Base-by-base conservation (phyloP, 2,888 invertebrate species). In the Eurois occulta region DNA sequence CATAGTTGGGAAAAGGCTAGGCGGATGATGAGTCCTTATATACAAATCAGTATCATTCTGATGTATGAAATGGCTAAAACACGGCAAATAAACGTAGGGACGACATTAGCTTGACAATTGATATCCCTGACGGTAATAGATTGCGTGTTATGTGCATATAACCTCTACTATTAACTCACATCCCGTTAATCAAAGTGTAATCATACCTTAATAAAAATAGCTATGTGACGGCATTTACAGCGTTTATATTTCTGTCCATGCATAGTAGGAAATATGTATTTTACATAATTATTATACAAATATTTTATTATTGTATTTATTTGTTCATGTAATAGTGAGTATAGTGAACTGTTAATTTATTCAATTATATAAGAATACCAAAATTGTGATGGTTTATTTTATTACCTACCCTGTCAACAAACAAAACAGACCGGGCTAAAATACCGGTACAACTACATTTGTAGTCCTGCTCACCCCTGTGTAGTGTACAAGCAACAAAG, bases 281-380 rank as follows among this genome's bases (percentile, higher is more conserved):
- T 84, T 79, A 79, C 67, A 72, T 83, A 71, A 68, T 66, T 76
- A 80, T 74, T 81, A 72, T 64, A 84, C 72, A 88, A 75, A 87
- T 87, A 81, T 80, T 81, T 81, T 87, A 86, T 81, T 83, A 84
- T 72, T 83, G 68, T 87, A 88, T 87, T 87, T 87, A 88, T 88
- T 87, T 58, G 74, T 84, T 86, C 78, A 77, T 85, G 78, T 86
- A 80, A 75, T 86, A 85, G 80, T 83, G 64, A 81, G 77, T 86
- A 79, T 84, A 86, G 80, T 70, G 76, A 89, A 85, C 83, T 87
- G 88, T 90, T 90, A 89, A 90, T 89, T 90, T 90, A 90, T 90
- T 88, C 86, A 89, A 90, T 88, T 88, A 87, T 86, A 75, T 73
- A 86, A 79, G 74, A 86, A 84, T 78, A 76, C 65, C 67, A 75